Evolutionary conservation across 2,113 vertebrate genomes (phyloP).

Genomic region (Egretta garzetta): DNA sequence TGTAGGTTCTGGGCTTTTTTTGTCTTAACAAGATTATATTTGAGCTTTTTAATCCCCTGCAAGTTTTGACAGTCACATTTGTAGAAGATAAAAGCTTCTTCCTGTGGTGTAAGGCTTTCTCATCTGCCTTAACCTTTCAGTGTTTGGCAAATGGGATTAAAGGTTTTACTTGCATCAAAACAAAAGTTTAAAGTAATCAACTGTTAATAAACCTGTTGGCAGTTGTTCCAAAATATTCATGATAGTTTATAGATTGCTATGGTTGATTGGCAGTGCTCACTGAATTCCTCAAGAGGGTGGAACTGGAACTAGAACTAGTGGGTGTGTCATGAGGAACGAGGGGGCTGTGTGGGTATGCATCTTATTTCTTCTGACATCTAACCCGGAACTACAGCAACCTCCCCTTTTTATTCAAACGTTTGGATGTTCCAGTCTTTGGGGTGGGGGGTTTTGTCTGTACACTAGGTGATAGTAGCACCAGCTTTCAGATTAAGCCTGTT

Average conservation of each 20-base stretch:
- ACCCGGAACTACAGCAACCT: background rate
- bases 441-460: background rate
- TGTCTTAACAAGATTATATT: background rate
- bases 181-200: slow-evolving; percentile 33
- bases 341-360: background rate
- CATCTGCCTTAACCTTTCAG: background rate
- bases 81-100: slow-evolving; percentile 12
- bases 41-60: background rate
- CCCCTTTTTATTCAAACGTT: background rate
- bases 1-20: background rate
- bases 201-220: slow-evolving; percentile 23
- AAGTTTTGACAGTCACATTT: background rate
- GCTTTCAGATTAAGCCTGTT: background rate
- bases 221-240: background rate
- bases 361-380: background rate
- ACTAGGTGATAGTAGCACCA: background rate
- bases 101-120: background rate
- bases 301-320: background rate
- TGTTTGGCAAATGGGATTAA: slow-evolving; percentile 22
- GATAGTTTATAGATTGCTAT: background rate
- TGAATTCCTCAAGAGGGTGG: slow-evolving; percentile 44
- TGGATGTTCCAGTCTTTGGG: background rate
- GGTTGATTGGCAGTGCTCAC: background rate
- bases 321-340: background rate
- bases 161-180: slow-evolving; percentile 37